A percentile compares a stretch with the other conserved stretches of the same genome.
These are phyloP conservation scores for Leucopternis melanops DNA, from an alignment of 2,113 vertebrate species.

Conservation along the genomic window DNA sequence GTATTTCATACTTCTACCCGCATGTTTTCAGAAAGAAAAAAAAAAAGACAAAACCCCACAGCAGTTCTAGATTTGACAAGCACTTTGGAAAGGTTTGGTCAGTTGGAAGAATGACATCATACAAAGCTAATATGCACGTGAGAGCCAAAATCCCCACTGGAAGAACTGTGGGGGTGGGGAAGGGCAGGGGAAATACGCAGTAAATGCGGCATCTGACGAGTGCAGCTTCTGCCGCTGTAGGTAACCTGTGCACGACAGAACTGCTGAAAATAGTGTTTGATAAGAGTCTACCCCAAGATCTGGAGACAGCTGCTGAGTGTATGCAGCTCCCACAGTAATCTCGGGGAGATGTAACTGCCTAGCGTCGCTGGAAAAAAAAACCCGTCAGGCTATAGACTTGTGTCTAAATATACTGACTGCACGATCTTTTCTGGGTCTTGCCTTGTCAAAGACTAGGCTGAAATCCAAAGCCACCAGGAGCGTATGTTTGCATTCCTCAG, in stretches of 20 bases:
- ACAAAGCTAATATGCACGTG: not conserved
- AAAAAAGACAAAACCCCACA: not conserved
- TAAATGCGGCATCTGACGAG: not conserved
- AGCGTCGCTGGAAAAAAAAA: not conserved
- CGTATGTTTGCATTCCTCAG: not conserved
- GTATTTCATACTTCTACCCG: not conserved
- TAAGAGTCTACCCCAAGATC: not conserved
- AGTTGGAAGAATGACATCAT: not conserved
- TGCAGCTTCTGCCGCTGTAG: not conserved
- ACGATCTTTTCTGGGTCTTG: not conserved
- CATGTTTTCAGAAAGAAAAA: not conserved
- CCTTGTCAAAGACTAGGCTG: not conserved
- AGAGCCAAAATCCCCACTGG: not conserved
- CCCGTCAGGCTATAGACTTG: not conserved
- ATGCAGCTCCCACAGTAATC: not conserved
- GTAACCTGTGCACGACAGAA: not conserved
- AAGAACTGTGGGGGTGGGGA: not conserved
- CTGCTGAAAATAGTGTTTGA: not conserved
- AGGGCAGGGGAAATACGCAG: not conserved
- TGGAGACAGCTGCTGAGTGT: not conserved
- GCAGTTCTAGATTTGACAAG: not conserved
- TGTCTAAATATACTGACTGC: not conserved
- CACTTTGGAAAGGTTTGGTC: not conserved
- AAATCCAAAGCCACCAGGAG: not conserved
- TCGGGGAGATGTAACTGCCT: not conserved